Percentiles rank a stretch among this genome's conserved stretches.
phyloP scores from a whole-genome alignment of 2,797 vertebrate genomes.

The Enteromius fasciolatus region DNA sequence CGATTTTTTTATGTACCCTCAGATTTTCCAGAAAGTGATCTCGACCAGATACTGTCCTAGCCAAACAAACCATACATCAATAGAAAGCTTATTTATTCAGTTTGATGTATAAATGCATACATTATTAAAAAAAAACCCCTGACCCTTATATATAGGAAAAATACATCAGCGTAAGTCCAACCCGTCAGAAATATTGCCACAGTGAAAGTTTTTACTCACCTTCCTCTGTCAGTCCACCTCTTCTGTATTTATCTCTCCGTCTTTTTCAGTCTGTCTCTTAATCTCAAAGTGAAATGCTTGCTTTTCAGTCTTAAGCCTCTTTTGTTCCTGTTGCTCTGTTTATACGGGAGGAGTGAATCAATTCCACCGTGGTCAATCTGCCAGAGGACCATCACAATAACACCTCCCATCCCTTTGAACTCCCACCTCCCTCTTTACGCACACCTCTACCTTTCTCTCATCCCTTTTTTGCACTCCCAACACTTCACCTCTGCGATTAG shows the following conservation, averaged over 20 bases:
- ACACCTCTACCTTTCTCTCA: background rate
- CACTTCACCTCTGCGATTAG: background rate
- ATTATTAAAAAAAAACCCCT: no score
- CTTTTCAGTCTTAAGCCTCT: conserved; percentile 40
- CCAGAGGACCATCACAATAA: conserved; percentile 49
- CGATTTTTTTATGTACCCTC: no score
- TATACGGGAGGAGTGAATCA: conserved; percentile 50
- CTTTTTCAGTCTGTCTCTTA: conserved; percentile 9
- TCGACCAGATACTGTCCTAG: no score
- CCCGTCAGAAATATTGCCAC: background rate
- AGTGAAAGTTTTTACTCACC: conserved; percentile 50
- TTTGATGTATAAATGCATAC: no score
- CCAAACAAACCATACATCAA: no score
- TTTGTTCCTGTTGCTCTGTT: conserved; percentile 34
- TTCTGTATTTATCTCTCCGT: background rate
- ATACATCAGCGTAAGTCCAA: no score
- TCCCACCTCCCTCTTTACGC: background rate
- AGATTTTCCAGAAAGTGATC: no score
- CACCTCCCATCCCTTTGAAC: conserved; percentile 29
- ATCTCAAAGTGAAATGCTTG: conserved; percentile 30
- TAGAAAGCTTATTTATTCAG: no score
- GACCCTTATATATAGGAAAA: no score
- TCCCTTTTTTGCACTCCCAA: background rate
- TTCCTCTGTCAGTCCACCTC: conserved; percentile 2
- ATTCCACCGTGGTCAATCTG: conserved; percentile 47